Conservation (phyloP, 2,888 invertebrate genomes). For the Drosophila subquinaria region DNA sequence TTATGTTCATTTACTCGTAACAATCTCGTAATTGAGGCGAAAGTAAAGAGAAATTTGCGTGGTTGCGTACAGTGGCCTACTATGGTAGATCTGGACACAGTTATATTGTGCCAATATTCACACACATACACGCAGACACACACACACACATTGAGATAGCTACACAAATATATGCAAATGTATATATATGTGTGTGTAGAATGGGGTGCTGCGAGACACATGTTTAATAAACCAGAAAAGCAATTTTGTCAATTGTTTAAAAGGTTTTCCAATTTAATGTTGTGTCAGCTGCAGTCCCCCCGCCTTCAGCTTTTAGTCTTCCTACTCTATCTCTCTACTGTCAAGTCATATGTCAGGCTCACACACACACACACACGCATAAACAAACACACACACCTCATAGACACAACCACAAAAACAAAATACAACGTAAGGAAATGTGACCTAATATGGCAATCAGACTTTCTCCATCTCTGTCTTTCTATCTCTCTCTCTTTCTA, state of each 20-base stretch:
- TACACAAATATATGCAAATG: slow-evolving; percentile 18
- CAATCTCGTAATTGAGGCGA: slow-evolving; percentile 38
- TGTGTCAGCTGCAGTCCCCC: slow-evolving; percentile 49
- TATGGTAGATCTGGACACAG: slow-evolving; percentile 85
- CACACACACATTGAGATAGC: slow-evolving; percentile 17
- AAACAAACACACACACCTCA: slow-evolving; percentile 17
- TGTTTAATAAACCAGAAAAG: slow-evolving; percentile 63
- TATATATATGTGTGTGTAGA: slow-evolving; percentile 26
- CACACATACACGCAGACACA: slow-evolving; percentile 22
- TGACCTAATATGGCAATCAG: slow-evolving; percentile 73
- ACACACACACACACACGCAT: slow-evolving; percentile 29
- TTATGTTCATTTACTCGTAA: slow-evolving; percentile 41
- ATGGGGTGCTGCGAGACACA: slow-evolving; percentile 43
- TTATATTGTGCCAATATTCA: slow-evolving; percentile 53
- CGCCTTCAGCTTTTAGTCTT: slow-evolving; percentile 5
- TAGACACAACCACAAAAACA: slow-evolving; percentile 26
- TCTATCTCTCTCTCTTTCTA: background rate
- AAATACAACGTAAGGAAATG: slow-evolving; percentile 36
- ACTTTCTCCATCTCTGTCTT: slow-evolving; percentile 18
- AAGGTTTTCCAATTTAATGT: slow-evolving; percentile 67
- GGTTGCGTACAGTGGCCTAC: slow-evolving; percentile 86
- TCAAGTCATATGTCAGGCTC: slow-evolving; percentile 51
- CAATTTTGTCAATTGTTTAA: slow-evolving; percentile 71
- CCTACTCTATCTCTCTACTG: slow-evolving; percentile 20
- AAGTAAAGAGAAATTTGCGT: slow-evolving; percentile 75